Conservation (phyloP, 2,797 vertebrate genomes). For the Pygocentrus nattereri region DNA sequence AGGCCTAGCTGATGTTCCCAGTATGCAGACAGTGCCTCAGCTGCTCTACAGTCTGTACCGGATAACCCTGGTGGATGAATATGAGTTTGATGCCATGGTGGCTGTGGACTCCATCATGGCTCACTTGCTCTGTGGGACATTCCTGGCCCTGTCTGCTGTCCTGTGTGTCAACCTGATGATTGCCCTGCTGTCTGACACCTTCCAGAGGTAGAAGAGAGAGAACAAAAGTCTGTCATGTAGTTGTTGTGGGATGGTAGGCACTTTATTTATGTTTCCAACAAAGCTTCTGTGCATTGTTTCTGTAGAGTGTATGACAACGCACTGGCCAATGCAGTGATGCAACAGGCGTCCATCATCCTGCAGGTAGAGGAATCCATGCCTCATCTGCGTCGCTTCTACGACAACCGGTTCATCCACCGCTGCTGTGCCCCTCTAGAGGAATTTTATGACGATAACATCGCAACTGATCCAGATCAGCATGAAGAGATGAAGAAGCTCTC, state of each 20-base stretch:
- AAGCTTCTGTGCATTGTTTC: slow-evolving; percentile 8
- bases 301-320: slow-evolving; percentile 74
- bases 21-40: slow-evolving; percentile 72
- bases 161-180: slow-evolving; percentile 77
- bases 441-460: slow-evolving; percentile 57
- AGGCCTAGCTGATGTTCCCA: slow-evolving; percentile 68
- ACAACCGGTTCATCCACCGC: slow-evolving; percentile 65
- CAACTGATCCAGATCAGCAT: slow-evolving; percentile 58
- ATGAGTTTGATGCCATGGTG: slow-evolving; percentile 74
- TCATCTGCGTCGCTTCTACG: slow-evolving; percentile 65
- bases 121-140: slow-evolving; percentile 74
- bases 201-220: slow-evolving; percentile 68
- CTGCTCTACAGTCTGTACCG: slow-evolving; percentile 78
- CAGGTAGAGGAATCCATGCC: slow-evolving; percentile 75
- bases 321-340: slow-evolving; percentile 73
- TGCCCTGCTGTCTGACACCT: slow-evolving; percentile 75
- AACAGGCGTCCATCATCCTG: slow-evolving; percentile 74
- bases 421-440: slow-evolving; percentile 66
- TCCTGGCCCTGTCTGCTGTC: slow-evolving; percentile 75
- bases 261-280: neutral
- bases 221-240: neutral
- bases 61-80: slow-evolving; percentile 77
- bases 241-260: neutral
- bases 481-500: slow-evolving; percentile 61
- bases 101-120: slow-evolving; percentile 72